These are phyloP conservation scores for Gisinianus flammeolus DNA, from an alignment of 2,888 invertebrate species.

Conservation along the genomic window DNA sequence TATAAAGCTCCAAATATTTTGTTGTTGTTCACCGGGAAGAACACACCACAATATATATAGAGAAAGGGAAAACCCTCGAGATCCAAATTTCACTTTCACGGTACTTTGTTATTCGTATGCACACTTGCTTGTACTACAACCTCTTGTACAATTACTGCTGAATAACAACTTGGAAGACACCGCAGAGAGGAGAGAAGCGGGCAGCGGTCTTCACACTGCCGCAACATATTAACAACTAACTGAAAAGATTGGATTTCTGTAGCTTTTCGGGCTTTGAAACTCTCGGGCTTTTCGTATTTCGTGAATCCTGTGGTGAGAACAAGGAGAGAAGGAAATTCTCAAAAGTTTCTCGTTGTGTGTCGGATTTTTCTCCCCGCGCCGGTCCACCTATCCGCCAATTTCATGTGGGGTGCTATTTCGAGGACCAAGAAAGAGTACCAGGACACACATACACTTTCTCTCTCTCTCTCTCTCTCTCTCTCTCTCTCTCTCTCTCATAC, in stretches of 20 bases:
- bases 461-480: background rate
- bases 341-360: background rate
- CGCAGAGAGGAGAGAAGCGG: background rate
- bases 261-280: background rate
- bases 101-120: background rate
- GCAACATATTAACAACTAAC: constrained; percentile 14
- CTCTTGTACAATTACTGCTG: background rate
- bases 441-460: background rate
- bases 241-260: background rate
- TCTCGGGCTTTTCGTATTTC: background rate
- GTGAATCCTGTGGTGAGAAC: background rate
- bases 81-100: background rate
- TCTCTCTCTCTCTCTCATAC: background rate
- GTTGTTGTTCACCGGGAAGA: too few species aligned
- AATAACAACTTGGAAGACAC: background rate
- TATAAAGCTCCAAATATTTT: too few species aligned
- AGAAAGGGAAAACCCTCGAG: background rate
- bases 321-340: background rate
- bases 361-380: constrained; percentile 42
- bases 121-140: background rate
- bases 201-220: constrained; percentile 8
- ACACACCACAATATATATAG: background rate
- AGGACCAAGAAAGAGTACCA: constrained; percentile 6
- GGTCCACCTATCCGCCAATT: constrained; percentile 48
- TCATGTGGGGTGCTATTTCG: constrained; percentile 24